phyloP scores from a whole-genome alignment of 2,113 vertebrate genomes.

The Mystacornis crossleyi region DNA sequence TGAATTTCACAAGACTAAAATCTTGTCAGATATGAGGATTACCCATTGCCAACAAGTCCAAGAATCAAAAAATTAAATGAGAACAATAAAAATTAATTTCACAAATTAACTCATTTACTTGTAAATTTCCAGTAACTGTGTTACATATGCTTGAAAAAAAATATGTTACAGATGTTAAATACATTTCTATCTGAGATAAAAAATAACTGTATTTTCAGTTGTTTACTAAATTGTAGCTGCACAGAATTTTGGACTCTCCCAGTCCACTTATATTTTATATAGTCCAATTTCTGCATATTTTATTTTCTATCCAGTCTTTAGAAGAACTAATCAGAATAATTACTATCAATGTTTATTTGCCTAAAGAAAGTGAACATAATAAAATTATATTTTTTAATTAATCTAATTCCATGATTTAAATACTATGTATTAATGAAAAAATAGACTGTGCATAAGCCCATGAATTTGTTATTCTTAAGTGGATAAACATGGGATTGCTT shows the following conservation, averaged over 20 bases:
- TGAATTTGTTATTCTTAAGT: background rate
- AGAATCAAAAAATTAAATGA: background rate
- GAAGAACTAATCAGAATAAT: background rate
- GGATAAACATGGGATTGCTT: background rate
- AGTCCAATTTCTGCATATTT: background rate
- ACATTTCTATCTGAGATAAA: background rate
- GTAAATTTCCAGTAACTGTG: background rate
- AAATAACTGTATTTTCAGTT: rapidly evolving
- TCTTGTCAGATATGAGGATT: background rate
- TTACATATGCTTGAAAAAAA: background rate
- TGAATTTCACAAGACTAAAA: background rate
- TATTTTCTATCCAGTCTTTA: background rate
- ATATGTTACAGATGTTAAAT: background rate
- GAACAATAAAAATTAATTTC: background rate
- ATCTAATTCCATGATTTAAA: background rate
- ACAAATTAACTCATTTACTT: background rate
- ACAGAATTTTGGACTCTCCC: background rate
- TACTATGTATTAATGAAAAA: background rate
- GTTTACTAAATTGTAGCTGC: background rate
- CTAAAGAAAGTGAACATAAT: background rate
- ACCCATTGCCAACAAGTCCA: background rate
- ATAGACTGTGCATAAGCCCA: background rate
- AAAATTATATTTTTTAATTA: background rate
- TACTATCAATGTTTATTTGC: background rate
- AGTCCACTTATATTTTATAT: background rate